Evolutionary conservation across 2,113 vertebrate species (phyloP), one percentile per base, ranked within the genome.

Genomic region (Cacatua alba): DNA sequence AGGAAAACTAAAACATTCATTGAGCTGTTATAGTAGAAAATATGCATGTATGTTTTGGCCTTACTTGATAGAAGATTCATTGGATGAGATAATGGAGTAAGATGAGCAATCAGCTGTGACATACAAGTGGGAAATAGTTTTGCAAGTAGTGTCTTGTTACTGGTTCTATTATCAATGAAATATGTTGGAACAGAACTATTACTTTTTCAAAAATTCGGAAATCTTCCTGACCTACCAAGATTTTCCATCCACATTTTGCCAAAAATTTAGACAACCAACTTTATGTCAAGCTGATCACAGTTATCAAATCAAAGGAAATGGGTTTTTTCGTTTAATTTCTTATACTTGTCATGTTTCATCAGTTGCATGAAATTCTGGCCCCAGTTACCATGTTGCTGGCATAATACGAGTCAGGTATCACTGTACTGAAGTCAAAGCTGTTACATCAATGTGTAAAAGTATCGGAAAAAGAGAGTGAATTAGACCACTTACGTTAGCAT

Each of bases 41-140:
- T 69, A 19, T 11, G 4, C 6, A 14, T 25, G 13, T 48, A 35
- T 70, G 20, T 23, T 43, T 88, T 72, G 37, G 26, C 79, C 33
- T 60, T 79, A 48, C 39, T 17, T 62, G 55, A 52, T 24, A 46
- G 43, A 59, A 53, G 48, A 60, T 75, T 49, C 18, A 24, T 17
- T 69, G 28, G 31, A 25, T 52, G 71, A 62, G 46, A 59, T 69
- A 80, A 72, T n/a, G 7, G 53, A 62, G 25, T 52, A 63, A 49
- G 31, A 55, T 69, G 43, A 92, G 5, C 91, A 74, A 84, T 88
- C 55, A 67, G 33, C 46, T 90, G 51, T 90, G 88, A 83, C 88
- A 90, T 33, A 26, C 51, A 62, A 92, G 44, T 74, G 68, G 41
- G 75, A 94, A 90, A 79, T 41, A 72, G 44, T 91, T 96, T 82